These are phyloP conservation scores for Ailurus styani DNA, from an alignment of 2,113 vertebrate species.

Conservation along the genomic window DNA sequence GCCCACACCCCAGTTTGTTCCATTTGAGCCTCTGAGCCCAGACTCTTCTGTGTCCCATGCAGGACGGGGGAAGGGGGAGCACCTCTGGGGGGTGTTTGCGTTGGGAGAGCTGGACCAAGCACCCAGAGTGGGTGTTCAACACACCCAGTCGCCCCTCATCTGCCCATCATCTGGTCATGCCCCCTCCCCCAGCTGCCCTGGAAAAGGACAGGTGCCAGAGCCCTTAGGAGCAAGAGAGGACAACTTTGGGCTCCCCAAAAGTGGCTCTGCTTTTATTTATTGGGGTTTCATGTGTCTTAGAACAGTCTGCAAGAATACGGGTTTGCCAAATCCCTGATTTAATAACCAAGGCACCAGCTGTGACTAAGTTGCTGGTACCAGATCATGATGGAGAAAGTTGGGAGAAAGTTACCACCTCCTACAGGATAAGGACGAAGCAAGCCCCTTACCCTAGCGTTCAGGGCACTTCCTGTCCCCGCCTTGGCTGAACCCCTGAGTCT, in stretches of 20 bases:
- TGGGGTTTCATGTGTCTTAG: background rate
- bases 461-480: background rate
- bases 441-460: background rate
- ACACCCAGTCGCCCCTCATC: no score
- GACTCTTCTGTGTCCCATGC: background rate
- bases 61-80: rapidly evolving
- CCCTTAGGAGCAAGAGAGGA: background rate
- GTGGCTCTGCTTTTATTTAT: background rate
- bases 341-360: background rate
- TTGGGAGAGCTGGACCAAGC: background rate
- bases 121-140: background rate
- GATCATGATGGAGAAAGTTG: background rate
- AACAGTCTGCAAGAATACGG: background rate
- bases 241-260: background rate
- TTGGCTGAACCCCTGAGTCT: background rate
- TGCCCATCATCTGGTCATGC: background rate
- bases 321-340: background rate
- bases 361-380: background rate
- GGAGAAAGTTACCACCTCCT: background rate
- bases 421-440: background rate
- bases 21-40: background rate
- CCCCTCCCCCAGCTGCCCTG: background rate
- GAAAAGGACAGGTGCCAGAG: background rate
- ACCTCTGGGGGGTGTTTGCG: no score
- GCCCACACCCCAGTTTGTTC: background rate